Base-by-base conservation (phyloP, 1,140 invertebrate species). In the Hermetia illucens region DNA sequence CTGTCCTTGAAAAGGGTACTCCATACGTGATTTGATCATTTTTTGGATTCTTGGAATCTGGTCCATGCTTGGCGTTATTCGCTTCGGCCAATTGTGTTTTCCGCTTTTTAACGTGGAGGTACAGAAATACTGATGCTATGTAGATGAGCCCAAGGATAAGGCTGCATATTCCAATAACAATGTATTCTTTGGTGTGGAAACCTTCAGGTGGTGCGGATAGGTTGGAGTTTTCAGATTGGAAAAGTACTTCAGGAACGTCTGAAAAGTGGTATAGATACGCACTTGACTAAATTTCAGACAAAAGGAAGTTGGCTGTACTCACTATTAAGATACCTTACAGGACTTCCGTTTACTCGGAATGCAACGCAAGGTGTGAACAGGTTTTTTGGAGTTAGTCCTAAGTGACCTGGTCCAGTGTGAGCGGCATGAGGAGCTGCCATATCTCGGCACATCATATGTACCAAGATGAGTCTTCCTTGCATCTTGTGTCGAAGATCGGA, bases 301-400 rank as follows among this genome's bases (percentile, higher is more conserved):
- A 29, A 27, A 38, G 42, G 32, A 36, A 30, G 19, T 36, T 22
- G 3, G 19, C 27, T 37, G 20, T 44, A 64, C 65, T 71, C 65
- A 87, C 83, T 84, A 35, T 62, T 74, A 2, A 64, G 49, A 39
- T 69, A 63, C 58, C 69, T 75, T 1, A 69, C 66, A 15, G 83
- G 79, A 25, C 79, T 79, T 18, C 85, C 85, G 38, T 82, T 82
- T 5, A 88, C 75, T 44, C 84, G 69, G 51, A 90, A 85, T 8
- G 82, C 81, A 17, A 87, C 77, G 44, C 84, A 89, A 0, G 83
- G 83, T 3, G 77, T 77, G 55, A 85, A 83, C n/a, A 81, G 47
- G 44, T 58, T 58, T 20, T 52, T 48, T 17, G 5, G 20, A 35
- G 6, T 22, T 4, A 33, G 8, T 9, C 16, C 16, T 10, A 33